Conservation (phyloP, 2,888 invertebrate species). For the Pegoplata infirma region DNA sequence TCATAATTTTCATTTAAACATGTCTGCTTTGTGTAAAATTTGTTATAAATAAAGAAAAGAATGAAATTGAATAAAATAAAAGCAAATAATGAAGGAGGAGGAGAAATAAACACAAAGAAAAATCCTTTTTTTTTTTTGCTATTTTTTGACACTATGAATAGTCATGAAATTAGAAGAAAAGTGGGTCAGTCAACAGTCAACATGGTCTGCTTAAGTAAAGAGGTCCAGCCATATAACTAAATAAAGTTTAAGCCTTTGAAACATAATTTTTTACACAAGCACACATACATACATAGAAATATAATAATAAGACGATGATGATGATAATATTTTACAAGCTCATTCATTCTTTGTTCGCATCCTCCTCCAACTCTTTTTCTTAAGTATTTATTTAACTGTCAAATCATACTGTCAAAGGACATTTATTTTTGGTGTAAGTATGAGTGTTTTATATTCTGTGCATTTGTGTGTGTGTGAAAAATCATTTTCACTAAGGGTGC, state of each 20-base stretch:
- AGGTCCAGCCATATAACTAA: conserved; percentile 24
- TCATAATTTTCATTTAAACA: conserved; percentile 43
- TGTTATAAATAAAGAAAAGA: background rate
- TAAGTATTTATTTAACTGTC: conserved; percentile 29
- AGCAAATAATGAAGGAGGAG: too few relatives aligned
- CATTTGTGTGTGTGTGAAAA: conserved; percentile 10
- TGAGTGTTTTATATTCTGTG: background rate
- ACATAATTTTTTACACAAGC: conserved; percentile 19
- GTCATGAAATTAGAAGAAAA: conserved; percentile 41
- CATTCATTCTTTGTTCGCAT: background rate
- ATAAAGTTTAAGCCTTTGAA: conserved; percentile 31
- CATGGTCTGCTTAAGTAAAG: conserved; percentile 6
- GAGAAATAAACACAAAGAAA: background rate
- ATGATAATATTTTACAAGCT: conserved; percentile 1
- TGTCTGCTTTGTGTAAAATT: conserved; percentile 17
- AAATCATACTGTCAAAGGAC: conserved; percentile 31
- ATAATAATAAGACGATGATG: too few relatives aligned
- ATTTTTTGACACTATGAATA: conserved; percentile 27
- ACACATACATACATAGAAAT: background rate
- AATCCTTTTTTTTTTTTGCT: conserved; percentile 3
- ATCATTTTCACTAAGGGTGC: conserved; percentile 25
- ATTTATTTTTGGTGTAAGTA: background rate
- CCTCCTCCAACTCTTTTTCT: too few relatives aligned
- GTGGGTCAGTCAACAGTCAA: conserved; percentile 42
- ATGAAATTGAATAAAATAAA: background rate